Conservation (phyloP, 2,113 vertebrate genomes). For the Tenrec ecaudatus region DNA sequence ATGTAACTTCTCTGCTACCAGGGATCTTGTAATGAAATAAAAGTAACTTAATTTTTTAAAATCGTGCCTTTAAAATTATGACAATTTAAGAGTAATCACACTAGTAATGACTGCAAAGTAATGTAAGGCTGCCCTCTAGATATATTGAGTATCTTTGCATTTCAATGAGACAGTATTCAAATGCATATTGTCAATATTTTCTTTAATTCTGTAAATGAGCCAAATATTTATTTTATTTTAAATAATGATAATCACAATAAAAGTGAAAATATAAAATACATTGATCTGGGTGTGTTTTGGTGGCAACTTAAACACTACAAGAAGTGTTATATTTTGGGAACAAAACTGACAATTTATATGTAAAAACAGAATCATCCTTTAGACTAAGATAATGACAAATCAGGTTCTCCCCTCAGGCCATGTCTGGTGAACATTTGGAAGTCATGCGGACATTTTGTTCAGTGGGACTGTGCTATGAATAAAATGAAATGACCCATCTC, state of each 20-base stretch:
- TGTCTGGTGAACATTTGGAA: background rate
- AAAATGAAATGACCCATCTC: background rate
- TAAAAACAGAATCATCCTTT: constrained; percentile 1
- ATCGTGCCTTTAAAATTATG: background rate
- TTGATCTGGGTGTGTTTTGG: background rate
- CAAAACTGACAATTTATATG: constrained; percentile 38
- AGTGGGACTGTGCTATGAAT: too few species aligned
- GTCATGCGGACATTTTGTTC: background rate
- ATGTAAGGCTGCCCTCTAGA: background rate
- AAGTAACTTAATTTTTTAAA: background rate
- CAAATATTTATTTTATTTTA: background rate
- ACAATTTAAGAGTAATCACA: background rate
- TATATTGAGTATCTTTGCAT: background rate
- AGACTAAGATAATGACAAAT: background rate
- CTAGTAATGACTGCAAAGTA: background rate
- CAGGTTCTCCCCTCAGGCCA: background rate
- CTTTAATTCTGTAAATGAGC: constrained; percentile 1
- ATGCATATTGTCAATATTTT: background rate
- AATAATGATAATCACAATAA: background rate
- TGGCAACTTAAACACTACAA: background rate
- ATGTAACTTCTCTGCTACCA: too few species aligned
- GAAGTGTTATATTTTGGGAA: background rate
- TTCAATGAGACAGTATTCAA: background rate
- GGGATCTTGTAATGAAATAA: background rate
- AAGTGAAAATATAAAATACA: background rate